A percentile compares a stretch with the other conserved stretches of the same genome.
phyloP scores from a whole-genome alignment of 2,113 vertebrate species.

The Zosterops japonicus region DNA sequence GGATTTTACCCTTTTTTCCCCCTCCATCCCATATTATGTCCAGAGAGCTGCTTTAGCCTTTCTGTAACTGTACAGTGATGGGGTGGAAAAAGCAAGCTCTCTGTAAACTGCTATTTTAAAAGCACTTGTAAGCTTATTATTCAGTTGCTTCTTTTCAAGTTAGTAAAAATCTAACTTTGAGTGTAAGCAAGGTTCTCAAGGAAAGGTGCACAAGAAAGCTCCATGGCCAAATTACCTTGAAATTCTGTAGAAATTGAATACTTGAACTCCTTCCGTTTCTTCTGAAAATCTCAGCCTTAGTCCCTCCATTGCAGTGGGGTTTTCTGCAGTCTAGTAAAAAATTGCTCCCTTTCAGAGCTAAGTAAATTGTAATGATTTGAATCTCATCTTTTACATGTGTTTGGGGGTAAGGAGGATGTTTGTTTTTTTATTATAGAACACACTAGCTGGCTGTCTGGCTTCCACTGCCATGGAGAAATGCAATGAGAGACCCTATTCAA shows the following conservation, averaged over 20 bases:
- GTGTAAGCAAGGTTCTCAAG: background rate
- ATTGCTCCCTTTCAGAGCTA: slow-evolving; percentile 15
- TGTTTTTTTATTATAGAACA: slow-evolving; percentile 54
- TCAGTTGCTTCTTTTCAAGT: background rate
- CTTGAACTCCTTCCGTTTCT: background rate
- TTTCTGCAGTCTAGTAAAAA: slow-evolving; percentile 5
- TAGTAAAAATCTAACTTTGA: background rate
- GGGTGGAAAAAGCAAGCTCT: background rate
- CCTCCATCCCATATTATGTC: background rate
- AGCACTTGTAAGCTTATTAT: background rate
- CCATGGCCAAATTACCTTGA: background rate
- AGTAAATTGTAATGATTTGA: slow-evolving; percentile 30
- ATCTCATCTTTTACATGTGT: slow-evolving; percentile 22
- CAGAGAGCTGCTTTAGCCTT: background rate
- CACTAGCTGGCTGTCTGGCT: slow-evolving; percentile 42
- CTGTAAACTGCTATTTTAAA: background rate
- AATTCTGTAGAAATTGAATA: background rate
- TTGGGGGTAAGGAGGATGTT: background rate
- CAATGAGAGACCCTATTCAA: slow-evolving; percentile 45
- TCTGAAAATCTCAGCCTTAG: background rate
- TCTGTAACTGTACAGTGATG: background rate
- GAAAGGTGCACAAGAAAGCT: background rate
- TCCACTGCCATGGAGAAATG: background rate
- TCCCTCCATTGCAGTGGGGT: background rate
- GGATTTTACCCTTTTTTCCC: background rate